Conservation (phyloP, 2,113 vertebrate species). For the Chaetorhynchus papuensis region DNA sequence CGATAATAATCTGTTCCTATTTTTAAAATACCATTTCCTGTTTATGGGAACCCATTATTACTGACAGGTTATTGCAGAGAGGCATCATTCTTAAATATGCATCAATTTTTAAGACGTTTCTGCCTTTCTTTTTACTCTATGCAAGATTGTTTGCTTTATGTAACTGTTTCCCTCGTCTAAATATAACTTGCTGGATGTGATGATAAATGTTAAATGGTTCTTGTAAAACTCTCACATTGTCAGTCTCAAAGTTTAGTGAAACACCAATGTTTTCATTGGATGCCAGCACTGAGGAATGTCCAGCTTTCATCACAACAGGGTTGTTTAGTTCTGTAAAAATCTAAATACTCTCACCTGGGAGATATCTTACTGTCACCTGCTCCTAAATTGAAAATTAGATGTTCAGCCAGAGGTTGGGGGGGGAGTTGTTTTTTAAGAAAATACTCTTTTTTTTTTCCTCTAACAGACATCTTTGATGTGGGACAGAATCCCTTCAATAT, state of each 20-base stretch:
- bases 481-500: constrained; percentile 69
- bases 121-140: neutral
- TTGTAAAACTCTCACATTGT: constrained; percentile 67
- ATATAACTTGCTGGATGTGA: constrained; percentile 49
- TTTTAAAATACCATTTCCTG: neutral
- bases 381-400: constrained; percentile 74
- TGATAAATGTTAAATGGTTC: constrained; percentile 68
- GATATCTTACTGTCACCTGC: constrained; percentile 67
- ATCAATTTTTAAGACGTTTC: neutral
- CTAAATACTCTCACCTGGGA: constrained; percentile 64
- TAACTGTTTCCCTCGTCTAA: constrained; percentile 24
- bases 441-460: neutral
- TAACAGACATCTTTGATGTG: constrained; percentile 70
- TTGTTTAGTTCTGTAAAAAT: constrained; percentile 61
- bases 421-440: neutral
- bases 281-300: constrained; percentile 54
- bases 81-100: neutral
- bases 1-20: neutral
- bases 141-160: constrained; percentile 12
- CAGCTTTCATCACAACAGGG: constrained; percentile 66
- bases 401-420: constrained; percentile 39
- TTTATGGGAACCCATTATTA: neutral
- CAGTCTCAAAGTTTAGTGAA: constrained; percentile 55
- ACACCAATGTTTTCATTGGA: constrained; percentile 67
- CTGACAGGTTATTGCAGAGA: neutral